Conservation (phyloP, 1,140 invertebrate species). For the Tetramorium simillimum region DNA sequence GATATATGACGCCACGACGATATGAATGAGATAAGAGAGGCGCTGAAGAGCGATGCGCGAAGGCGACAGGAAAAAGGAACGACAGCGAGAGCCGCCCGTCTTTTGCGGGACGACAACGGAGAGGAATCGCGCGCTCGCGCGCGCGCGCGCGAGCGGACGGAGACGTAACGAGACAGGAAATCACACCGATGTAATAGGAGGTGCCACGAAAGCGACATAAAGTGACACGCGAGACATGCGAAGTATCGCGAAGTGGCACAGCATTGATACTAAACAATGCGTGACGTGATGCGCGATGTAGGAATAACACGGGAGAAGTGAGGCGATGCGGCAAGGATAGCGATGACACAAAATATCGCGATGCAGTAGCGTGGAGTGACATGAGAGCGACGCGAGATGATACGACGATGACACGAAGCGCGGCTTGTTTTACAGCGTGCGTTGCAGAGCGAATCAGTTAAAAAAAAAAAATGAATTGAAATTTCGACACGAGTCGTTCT, state of each 20-base stretch:
- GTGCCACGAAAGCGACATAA: slow-evolving; percentile 51
- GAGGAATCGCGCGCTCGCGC: background rate
- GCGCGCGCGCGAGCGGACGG: background rate
- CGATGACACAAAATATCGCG: slow-evolving; percentile 53
- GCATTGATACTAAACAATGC: slow-evolving; percentile 60
- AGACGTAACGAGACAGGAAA: slow-evolving; percentile 56
- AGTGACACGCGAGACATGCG: slow-evolving; percentile 54
- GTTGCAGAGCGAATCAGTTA: background rate
- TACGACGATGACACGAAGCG: slow-evolving; percentile 35
- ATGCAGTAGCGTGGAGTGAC: slow-evolving; percentile 46
- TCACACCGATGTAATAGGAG: slow-evolving; percentile 51
- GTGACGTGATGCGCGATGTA: slow-evolving; percentile 42
- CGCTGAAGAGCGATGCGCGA: slow-evolving; percentile 46
- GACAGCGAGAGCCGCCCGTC: background rate
- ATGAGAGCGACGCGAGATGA: slow-evolving; percentile 43
- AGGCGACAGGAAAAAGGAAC: slow-evolving; percentile 52
- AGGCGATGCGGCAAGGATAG: slow-evolving; percentile 35
- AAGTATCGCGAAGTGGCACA: slow-evolving; percentile 58
- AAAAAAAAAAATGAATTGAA: too few species aligned
- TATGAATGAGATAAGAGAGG: slow-evolving; percentile 13
- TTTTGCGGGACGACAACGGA: background rate
- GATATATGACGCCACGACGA: background rate
- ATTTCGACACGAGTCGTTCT: background rate
- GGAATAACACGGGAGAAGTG: slow-evolving; percentile 38
- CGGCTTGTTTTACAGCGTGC: slow-evolving; percentile 5